These are phyloP conservation scores for Beris chalybata DNA, from an alignment of 2,888 invertebrate species.

Conservation along the genomic window DNA sequence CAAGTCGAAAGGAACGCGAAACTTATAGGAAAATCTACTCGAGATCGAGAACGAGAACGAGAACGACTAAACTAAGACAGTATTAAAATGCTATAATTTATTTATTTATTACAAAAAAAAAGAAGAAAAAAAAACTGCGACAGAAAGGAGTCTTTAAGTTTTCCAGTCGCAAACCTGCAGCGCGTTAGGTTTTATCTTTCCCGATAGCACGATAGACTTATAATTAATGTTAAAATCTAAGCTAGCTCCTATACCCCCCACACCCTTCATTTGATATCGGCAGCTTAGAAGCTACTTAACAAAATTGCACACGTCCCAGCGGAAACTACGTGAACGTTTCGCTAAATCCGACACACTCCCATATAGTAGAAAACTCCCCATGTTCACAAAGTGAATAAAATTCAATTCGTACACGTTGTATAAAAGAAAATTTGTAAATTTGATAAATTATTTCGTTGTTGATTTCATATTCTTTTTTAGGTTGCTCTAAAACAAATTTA, in stretches of 20 bases:
- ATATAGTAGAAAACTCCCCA: neutral
- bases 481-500: conserved; percentile 9
- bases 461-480: neutral
- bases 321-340: conserved; percentile 11
- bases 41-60: neutral
- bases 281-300: no score
- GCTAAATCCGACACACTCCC: neutral
- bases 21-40: neutral
- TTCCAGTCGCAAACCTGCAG: conserved; percentile 20
- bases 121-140: conserved; percentile 8
- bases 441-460: conserved; percentile 5
- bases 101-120: conserved; percentile 34
- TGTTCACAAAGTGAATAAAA: conserved; percentile 19
- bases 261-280: no score
- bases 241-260: no score
- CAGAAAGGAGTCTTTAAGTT: conserved; percentile 28
- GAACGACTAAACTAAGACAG: conserved; percentile 33
- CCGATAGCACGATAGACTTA: no score
- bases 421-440: neutral
- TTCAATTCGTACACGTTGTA: neutral
- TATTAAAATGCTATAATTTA: conserved; percentile 37
- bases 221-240: no score
- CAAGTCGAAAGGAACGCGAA: neutral
- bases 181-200: conserved; percentile 14
- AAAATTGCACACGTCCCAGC: no score